Conservation (phyloP, 2,888 invertebrate genomes). For the Harpalus rufipes region DNA sequence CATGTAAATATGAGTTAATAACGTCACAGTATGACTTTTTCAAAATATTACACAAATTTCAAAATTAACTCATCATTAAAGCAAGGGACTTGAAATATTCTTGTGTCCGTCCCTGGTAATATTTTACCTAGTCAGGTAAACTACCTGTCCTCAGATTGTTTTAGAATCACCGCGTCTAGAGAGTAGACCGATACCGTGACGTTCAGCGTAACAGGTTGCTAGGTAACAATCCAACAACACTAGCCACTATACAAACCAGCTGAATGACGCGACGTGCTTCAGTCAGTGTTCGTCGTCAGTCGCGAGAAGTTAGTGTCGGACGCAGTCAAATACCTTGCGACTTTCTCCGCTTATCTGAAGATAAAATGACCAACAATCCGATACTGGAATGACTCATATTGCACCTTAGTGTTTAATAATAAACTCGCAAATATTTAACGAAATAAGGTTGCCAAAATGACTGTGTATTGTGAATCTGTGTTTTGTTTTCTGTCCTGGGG, state of each 20-base stretch:
- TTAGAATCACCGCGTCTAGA: constrained; percentile 53
- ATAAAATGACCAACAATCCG: constrained; percentile 49
- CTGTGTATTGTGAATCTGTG: constrained; percentile 44
- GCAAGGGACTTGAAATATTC: too few species aligned
- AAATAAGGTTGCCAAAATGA: constrained; percentile 31
- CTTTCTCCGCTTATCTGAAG: constrained; percentile 42
- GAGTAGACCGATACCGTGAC: constrained; percentile 58
- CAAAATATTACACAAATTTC: too few species aligned
- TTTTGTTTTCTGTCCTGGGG: constrained; percentile 3
- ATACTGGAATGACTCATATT: constrained; percentile 33
- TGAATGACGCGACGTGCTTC: constrained; percentile 52
- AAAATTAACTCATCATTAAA: too few species aligned
- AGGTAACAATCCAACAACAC: constrained; percentile 61
- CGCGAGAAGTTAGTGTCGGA: constrained; percentile 14
- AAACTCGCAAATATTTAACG: constrained; percentile 36
- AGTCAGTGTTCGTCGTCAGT: constrained; percentile 35
- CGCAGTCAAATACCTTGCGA: background rate
- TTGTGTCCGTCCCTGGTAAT: background rate
- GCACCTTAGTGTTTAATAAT: constrained; percentile 45
- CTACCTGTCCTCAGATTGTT: constrained; percentile 40
- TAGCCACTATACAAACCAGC: constrained; percentile 44
- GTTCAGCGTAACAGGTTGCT: constrained; percentile 60
- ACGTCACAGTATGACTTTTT: too few species aligned
- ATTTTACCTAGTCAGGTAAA: constrained; percentile 27
- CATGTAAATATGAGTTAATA: too few species aligned